phyloP scores from a whole-genome alignment of 1,140 invertebrate genomes.

The Bradysia coprophila region DNA sequence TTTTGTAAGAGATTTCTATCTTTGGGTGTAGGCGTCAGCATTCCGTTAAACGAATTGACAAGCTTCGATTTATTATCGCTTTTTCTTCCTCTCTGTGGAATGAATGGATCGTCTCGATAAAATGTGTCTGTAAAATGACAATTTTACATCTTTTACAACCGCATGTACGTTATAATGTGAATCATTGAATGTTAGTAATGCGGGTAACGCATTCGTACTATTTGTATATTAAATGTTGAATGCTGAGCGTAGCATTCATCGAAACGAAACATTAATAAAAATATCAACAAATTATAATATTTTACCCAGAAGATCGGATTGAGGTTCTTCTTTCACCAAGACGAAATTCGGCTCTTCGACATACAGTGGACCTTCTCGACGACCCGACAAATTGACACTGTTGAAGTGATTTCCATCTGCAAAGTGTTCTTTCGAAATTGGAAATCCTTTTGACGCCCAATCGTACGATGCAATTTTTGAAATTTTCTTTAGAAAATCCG shows the following conservation, averaged over 20 bases:
- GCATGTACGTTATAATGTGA: background rate
- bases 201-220: no score
- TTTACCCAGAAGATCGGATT: no score
- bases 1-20: no score
- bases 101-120: background rate
- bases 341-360: slow-evolving; percentile 20
- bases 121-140: background rate
- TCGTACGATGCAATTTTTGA: no score
- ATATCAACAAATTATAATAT: background rate
- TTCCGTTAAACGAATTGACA: no score
- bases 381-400: slow-evolving; percentile 18
- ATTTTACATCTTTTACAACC: background rate
- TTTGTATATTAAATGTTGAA: no score
- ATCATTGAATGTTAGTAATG: background rate
- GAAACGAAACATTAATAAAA: background rate
- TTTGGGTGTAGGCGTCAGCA: no score
- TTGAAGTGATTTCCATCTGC: slow-evolving; percentile 19
- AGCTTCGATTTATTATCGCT: no score
- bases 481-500: no score
- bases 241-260: no score
- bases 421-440: background rate
- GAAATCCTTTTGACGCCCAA: background rate
- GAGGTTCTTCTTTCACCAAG: slow-evolving; percentile 7
- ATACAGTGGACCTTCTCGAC: slow-evolving; percentile 16
- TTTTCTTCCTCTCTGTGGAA: background rate